Evolutionary conservation across 2,113 vertebrate genomes (phyloP), one percentile per base, ranked within the genome.

Genomic region (Lagopus leucura): DNA sequence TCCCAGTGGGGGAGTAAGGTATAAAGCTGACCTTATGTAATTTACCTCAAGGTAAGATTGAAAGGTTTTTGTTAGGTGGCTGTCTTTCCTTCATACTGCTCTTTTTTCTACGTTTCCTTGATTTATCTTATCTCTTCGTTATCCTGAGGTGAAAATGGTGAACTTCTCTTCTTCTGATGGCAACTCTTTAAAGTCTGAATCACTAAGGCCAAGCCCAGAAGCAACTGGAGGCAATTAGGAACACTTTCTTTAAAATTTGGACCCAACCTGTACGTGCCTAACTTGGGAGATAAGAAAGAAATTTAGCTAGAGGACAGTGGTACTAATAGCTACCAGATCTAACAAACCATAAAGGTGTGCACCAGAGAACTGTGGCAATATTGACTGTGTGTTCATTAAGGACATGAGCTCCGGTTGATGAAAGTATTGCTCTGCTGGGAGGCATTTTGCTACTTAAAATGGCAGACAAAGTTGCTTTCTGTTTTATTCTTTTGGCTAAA

Each of bases 211-310:
- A 97, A 94, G 94, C 90, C 95, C 91, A 95, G 91, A 95, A 94
- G 94, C 96, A 94, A 95, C 93, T 95, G 86, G 85, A 95, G 91
- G 88, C 95, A 94, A 94, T 97, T 94, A 95, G 82, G 94, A 95
- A 81, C 90, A 92, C 66, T 93, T 95, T 83, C 89, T 97, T 91
- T 93, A 91, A 94, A 93, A 90, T 77, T 91, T 0, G 45, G 21
- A 93, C 90, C 87, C 86, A 92, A 82, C 65, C 90, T 90, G 92
- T 76, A 88, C 79, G 85, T 94, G 82, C 93, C 94, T 82, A 90
- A 82, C 85, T 94, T 88, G 88, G 25, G 85, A 94, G 87, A 94
- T 97, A 91, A 97, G 85, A 96, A 85, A 74, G 89, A 91, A 95
- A 89, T 84, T 75, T 90, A 90, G 93, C 93, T 94, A 40, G 85